Evolutionary conservation across 2,797 vertebrate genomes (phyloP).

Genomic region (Argentina silus): DNA sequence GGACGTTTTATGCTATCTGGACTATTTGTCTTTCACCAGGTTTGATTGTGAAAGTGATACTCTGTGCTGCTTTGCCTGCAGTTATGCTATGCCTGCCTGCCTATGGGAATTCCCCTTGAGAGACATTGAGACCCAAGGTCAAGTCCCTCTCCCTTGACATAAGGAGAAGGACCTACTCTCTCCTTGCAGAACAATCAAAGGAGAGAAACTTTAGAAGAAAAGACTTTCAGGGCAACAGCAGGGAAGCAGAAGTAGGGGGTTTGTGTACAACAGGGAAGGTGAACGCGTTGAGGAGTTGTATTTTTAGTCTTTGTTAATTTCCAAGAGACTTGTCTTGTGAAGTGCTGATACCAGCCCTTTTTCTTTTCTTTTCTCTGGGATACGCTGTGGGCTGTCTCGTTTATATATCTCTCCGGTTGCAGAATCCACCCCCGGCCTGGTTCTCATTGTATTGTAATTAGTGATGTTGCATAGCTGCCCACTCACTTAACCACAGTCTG

Average conservation of each 20-base stretch:
- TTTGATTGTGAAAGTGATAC: slow-evolving; percentile 31
- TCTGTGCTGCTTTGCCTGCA: too few species aligned
- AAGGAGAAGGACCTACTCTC: slow-evolving; percentile 1
- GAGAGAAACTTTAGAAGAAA: slow-evolving; percentile 48
- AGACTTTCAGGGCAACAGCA: slow-evolving; percentile 45
- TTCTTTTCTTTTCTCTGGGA: not conserved
- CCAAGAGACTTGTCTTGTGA: slow-evolving; percentile 17
- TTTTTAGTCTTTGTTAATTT: slow-evolving; percentile 33
- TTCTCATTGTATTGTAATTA: slow-evolving; percentile 43
- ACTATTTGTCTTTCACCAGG: not conserved
- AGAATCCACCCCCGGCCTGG: slow-evolving; percentile 27
- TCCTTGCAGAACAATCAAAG: slow-evolving; percentile 32
- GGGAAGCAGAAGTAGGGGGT: slow-evolving; percentile 30
- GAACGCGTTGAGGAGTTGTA: slow-evolving; percentile 19
- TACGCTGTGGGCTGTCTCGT: slow-evolving; percentile 44
- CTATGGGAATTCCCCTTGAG: slow-evolving; percentile 38
- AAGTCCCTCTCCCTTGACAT: slow-evolving; percentile 23
- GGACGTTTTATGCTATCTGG: not conserved
- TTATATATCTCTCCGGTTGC: slow-evolving; percentile 32
- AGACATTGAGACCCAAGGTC: slow-evolving; percentile 39
- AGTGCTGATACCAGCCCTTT: slow-evolving; percentile 11
- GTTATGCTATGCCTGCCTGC: not conserved
- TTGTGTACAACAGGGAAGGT: slow-evolving; percentile 36
- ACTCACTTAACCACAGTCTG: slow-evolving; percentile 26
- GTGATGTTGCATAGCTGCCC: slow-evolving; percentile 40